phyloP scores from a whole-genome alignment of 2,888 invertebrate species.

The Poecilobothrus nobilitatus region DNA sequence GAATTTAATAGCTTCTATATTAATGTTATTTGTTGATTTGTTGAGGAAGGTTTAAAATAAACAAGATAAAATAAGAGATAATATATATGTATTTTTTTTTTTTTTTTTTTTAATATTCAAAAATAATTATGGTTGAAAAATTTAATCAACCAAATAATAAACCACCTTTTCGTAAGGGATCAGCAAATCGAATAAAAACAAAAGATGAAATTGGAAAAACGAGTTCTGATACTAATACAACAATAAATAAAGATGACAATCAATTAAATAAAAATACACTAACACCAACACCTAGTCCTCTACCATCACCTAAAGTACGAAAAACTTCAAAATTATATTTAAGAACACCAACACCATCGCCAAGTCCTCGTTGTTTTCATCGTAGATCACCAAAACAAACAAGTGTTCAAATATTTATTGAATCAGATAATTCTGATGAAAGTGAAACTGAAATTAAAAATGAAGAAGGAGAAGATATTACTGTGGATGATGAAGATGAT shows the following conservation, averaged over 20 bases:
- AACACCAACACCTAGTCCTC: not conserved
- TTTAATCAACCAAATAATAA: not conserved
- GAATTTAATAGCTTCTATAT: not conserved
- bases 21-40: not conserved
- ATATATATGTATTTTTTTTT: no score
- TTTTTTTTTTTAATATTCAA: not conserved
- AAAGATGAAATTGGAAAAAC: not conserved
- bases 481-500: not conserved
- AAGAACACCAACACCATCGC: constrained; percentile 2
- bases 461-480: not conserved
- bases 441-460: not conserved
- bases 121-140: not conserved
- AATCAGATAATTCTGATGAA: not conserved
- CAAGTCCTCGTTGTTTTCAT: not conserved
- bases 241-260: not conserved
- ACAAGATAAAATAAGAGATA: not conserved
- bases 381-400: not conserved
- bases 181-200: not conserved
- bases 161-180: not conserved
- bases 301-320: not conserved
- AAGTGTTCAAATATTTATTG: not conserved
- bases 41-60: not conserved
- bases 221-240: not conserved
- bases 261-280: not conserved
- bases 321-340: not conserved